Evolutionary conservation across 2,113 vertebrate genomes (phyloP), one percentile per base, ranked within the genome.

Genomic region (Oostethus manadensis): DNA sequence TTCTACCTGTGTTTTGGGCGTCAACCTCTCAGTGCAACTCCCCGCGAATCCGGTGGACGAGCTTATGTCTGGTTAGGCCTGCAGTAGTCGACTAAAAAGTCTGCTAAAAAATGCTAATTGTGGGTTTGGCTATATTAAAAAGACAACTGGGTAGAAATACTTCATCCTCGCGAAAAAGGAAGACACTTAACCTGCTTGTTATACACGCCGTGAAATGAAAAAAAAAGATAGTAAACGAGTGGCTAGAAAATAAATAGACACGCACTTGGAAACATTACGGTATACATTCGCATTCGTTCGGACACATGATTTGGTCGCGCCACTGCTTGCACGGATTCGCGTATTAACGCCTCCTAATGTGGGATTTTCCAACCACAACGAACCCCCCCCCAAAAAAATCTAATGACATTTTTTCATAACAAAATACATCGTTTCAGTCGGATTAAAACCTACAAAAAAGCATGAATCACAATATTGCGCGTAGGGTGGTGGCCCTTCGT

Each of bases 191-290:
- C 65, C 70, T 66, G 58, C 55, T 33, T 48, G 47, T 76, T 60
- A 66, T 51, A 58, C 51, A 62, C 61, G 58, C 56, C 62, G 66
- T 84, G 73, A 56, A 63, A 63, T 71, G 54, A 60, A 75, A 58
- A 56, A n/a, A 77, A 8, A 43, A 58, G 56, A 78, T 56, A 73
- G 72, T 65, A 78, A 86, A 80, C 63, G 61, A 82, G 62, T 74
- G 71, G 80, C 78, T 76, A 84, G 73, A 75, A 80, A 86, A 86
- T 88, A 89, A 88, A 87, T 88, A 87, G 66, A 71, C 69, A 79
- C 62, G 77, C 68, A 78, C 46, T 29, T n/a, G n/a, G 29, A 38
- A 54, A 55, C 33, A 55, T 21, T 35, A 51, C 70, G 18, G 67
- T 58, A n/a, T n/a, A 70, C 73, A 81, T 76, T 78, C 70, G 69